Conservation (phyloP, 2,797 vertebrate genomes). For the Acrossocheilus wenchowensis region DNA sequence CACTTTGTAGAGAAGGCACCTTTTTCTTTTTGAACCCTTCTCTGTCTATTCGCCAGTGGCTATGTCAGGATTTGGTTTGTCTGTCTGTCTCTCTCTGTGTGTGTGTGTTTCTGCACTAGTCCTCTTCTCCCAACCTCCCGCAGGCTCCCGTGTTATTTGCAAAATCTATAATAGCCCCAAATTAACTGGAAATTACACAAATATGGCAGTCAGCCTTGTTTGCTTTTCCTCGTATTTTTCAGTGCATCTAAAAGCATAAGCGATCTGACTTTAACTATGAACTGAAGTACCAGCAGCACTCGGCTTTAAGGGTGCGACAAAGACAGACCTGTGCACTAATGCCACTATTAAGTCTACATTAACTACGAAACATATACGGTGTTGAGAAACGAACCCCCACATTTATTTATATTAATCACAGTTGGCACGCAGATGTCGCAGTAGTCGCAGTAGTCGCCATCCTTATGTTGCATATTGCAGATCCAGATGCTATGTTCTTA, state of each 20-base stretch:
- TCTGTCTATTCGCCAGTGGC: conserved; percentile 50
- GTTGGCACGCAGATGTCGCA: conserved; percentile 55
- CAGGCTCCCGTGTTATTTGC: conserved; percentile 17
- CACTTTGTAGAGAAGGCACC: conserved; percentile 62
- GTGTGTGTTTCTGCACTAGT: conserved; percentile 33
- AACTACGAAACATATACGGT: conserved; percentile 37
- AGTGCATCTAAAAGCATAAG: conserved; percentile 18
- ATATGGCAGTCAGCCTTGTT: conserved; percentile 19
- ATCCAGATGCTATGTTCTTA: conserved; percentile 66
- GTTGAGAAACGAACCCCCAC: conserved; percentile 43
- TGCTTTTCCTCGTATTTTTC: conserved; percentile 13
- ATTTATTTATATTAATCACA: conserved; percentile 61
- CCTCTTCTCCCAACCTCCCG: conserved; percentile 21
- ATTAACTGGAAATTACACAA: conserved; percentile 34
- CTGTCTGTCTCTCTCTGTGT: conserved; percentile 9
- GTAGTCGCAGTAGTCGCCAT: conserved; percentile 67
- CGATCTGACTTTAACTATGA: not conserved
- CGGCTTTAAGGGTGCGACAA: conserved; percentile 2
- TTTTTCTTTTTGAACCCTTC: conserved; percentile 56
- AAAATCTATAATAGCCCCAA: conserved; percentile 23
- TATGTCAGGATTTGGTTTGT: conserved; percentile 49
- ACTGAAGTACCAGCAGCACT: not conserved
- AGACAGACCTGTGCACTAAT: conserved; percentile 34
- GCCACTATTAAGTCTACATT: conserved; percentile 40
- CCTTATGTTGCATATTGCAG: conserved; percentile 68